phyloP scores from a whole-genome alignment of 2,888 invertebrate species.

The Proisotoma minuta region DNA sequence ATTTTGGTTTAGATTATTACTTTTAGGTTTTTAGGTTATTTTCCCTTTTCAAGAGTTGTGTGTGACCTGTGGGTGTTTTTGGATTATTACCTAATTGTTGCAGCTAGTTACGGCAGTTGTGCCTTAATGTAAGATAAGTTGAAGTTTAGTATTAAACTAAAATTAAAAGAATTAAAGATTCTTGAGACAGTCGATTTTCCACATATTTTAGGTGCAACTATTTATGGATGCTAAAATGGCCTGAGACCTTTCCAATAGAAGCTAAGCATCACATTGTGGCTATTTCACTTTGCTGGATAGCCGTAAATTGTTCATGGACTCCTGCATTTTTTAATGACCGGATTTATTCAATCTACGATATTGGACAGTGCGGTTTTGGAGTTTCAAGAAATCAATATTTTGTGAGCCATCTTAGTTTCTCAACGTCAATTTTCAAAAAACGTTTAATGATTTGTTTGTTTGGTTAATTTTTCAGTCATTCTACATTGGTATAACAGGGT shows the following conservation, averaged over 20 bases:
- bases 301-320: conserved; percentile 34
- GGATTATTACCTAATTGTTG: conserved; percentile 44
- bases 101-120: conserved; percentile 35
- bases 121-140: conserved; percentile 41
- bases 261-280: conserved; percentile 24
- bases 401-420: conserved; percentile 27
- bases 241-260: conserved; percentile 27
- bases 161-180: no score
- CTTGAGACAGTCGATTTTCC: no score
- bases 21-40: no score
- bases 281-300: conserved; percentile 27
- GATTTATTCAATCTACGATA: conserved; percentile 24
- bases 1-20: no score
- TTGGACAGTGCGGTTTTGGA: conserved; percentile 39
- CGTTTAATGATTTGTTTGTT: not conserved
- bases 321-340: conserved; percentile 27
- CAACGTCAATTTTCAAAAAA: conserved; percentile 2
- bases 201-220: conserved; percentile 29
- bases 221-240: conserved; percentile 39
- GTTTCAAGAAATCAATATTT: conserved; percentile 38
- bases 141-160: no score
- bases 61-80: conserved; percentile 43
- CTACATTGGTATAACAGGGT: conserved; percentile 42
- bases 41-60: conserved; percentile 33
- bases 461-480: conserved; percentile 33